Percentiles rank a stretch among this genome's conserved stretches.
These are phyloP conservation scores for Euthynnus affinis DNA, from an alignment of 2,797 vertebrate species.

Conservation along the genomic window DNA sequence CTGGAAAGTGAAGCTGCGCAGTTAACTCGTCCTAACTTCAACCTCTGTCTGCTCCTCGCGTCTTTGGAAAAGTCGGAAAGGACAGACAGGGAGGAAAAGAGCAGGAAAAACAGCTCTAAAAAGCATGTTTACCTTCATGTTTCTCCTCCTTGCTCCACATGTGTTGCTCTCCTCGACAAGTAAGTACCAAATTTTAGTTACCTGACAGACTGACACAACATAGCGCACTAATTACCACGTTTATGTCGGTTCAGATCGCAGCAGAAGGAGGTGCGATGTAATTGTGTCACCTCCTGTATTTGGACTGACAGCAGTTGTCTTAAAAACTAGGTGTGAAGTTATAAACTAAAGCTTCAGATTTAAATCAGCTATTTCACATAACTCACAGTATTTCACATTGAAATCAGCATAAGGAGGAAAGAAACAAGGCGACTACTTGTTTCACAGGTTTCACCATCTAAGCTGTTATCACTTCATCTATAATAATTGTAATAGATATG, in stretches of 20 bases:
- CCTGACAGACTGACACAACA: background rate
- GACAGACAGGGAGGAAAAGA: background rate
- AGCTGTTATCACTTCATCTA: conserved; percentile 11
- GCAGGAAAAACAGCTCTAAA: conserved; percentile 3
- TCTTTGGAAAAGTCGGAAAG: conserved; percentile 29
- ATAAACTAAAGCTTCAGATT: background rate
- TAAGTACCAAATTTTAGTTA: conserved; percentile 76
- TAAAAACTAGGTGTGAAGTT: background rate
- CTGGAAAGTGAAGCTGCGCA: conserved; percentile 25
- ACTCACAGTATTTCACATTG: background rate
- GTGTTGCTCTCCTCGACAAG: conserved; percentile 73
- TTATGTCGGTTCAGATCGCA: background rate
- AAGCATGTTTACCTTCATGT: conserved; percentile 70
- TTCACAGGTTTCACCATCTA: background rate
- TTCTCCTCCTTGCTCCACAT: conserved; percentile 67
- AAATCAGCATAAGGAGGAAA: background rate
- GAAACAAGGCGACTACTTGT: background rate
- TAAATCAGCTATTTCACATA: background rate
- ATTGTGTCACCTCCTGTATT: background rate
- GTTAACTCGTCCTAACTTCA: conserved; percentile 17
- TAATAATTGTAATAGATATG: conserved; percentile 15
- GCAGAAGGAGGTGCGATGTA: conserved; percentile 10
- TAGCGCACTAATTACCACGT: background rate
- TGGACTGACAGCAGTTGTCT: background rate
- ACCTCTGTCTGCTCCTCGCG: conserved; percentile 2